Evolutionary conservation across 2,113 vertebrate species (phyloP).

Genomic region (Cyanoliseus patagonus): DNA sequence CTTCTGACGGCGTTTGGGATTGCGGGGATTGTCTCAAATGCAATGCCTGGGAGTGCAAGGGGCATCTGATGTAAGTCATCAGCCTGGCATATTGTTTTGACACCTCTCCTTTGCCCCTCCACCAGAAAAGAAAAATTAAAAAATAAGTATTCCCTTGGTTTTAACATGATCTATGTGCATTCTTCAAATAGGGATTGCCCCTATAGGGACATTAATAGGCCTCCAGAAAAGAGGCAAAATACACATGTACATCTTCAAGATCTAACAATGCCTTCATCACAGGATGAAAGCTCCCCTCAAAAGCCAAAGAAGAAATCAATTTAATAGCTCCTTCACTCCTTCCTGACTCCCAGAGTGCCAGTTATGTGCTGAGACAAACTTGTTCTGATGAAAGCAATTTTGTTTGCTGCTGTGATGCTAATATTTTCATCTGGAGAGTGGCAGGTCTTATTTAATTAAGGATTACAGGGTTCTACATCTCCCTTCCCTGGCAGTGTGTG

Average conservation of each 20-base stretch:
- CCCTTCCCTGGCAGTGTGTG: neutral
- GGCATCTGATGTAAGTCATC: fast-evolving
- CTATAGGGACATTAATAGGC: neutral
- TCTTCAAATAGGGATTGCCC: neutral
- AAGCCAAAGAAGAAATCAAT: conserved; percentile 11
- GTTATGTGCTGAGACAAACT: conserved; percentile 1
- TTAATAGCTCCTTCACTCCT: neutral
- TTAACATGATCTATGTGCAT: neutral
- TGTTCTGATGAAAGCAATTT: neutral
- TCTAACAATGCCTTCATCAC: neutral
- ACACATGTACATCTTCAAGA: neutral
- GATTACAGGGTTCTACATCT: neutral
- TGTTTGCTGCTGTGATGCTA: neutral
- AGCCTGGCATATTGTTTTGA: neutral
- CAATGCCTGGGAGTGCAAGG: fast-evolving
- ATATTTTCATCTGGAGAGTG: conserved; percentile 12
- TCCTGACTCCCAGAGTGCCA: neutral
- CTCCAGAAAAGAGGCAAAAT: neutral
- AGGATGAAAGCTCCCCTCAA: neutral
- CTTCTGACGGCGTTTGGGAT: neutral
- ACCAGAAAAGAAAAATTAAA: neutral
- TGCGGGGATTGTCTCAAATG: neutral
- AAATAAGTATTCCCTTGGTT: neutral
- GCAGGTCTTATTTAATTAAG: conserved; percentile 22
- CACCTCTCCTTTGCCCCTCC: neutral